Evolutionary conservation across 1,140 invertebrate species (phyloP), one percentile per base, ranked within the genome.

Genomic region (Nomia melanderi): DNA sequence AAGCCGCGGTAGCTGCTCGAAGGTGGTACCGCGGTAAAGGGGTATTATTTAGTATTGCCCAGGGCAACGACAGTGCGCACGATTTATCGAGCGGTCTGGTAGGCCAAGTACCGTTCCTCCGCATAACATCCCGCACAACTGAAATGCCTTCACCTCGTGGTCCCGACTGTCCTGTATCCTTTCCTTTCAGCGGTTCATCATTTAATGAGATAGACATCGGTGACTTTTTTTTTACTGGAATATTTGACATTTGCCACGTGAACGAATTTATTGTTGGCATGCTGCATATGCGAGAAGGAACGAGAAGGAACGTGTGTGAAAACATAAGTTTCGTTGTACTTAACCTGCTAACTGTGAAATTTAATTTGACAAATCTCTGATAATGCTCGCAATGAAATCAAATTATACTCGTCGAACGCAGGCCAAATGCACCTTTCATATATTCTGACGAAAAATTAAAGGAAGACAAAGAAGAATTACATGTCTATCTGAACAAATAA

Each of bases 41-140:
- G 75, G 70, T 82, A 88, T 88, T 87, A 87, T 84, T 88, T 86
- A 84, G 83, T 78, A 88, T 88, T 78, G 83, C 87, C 87, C 84
- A 79, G 78, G 86, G 86, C 86, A 88, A 88, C 86, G 86, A 74
- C 70, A 65, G 70, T 31, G 66, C 44, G 25, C 57, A 33, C 76
- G 65, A 77, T 77, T 88, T 88, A 88, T 87, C 73, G 87, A 87
- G 77, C 84, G 86, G 78, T 64, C 78, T 65, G 12, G 70, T 82
- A 77, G 72, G 11, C 78, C 54, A 80, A 80, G 73, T 82, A 71
- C 65, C 74, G 27, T 47, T n/a, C 56, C 44, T 56, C 23, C 41
- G 71, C 63, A 60, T 79, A 31, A 25, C 65, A 69, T 67, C 73
- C 27, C n/a, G 23, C n/a, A 9, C 54, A 9, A 1, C 33, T 39